Percentiles rank a stretch among this genome's conserved stretches.
These are phyloP conservation scores for Diplosoma virens DNA, from an alignment of 23 tunicate species.

Conservation along the genomic window DNA sequence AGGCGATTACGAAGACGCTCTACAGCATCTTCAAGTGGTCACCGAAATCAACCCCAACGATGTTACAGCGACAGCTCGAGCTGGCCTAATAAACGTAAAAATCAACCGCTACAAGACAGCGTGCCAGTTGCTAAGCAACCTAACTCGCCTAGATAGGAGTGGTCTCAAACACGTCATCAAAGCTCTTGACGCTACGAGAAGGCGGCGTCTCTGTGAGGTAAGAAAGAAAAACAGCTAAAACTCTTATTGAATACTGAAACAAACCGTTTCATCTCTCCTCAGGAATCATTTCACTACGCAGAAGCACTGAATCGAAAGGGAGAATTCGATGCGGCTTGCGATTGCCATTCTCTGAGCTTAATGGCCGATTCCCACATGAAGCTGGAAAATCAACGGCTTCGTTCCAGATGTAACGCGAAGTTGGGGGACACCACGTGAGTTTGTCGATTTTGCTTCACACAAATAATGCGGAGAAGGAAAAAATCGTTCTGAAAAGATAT, in stretches of 20 bases:
- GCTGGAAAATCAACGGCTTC: conserved; percentile 54
- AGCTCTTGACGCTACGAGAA: conserved; percentile 49
- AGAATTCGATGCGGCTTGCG: conserved; percentile 54
- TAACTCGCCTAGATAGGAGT: conserved; percentile 37
- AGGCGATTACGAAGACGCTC: conserved; percentile 83
- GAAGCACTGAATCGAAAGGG: conserved; percentile 33
- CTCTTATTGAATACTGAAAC: too few relatives aligned
- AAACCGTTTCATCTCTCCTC: not conserved
- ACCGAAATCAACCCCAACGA: conserved; percentile 69
- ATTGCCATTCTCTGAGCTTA: conserved; percentile 51
- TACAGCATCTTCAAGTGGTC: conserved; percentile 70
- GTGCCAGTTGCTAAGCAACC: conserved; percentile 27
- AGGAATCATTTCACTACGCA: conserved; percentile 67
- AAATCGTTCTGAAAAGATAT: too few relatives aligned
- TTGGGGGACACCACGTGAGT: conserved; percentile 53
- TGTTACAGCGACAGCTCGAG: conserved; percentile 80
- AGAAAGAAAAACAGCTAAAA: too few relatives aligned
- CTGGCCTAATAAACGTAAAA: conserved; percentile 80
- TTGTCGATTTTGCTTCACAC: not conserved
- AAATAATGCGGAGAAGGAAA: too few relatives aligned
- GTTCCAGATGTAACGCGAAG: conserved; percentile 50
- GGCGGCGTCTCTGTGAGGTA: conserved; percentile 66
- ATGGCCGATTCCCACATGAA: conserved; percentile 46
- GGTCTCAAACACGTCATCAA: conserved; percentile 64
- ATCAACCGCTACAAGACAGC: conserved; percentile 57